phyloP scores from a whole-genome alignment of 2,113 vertebrate species.

The Cranoglanis bouderius region DNA sequence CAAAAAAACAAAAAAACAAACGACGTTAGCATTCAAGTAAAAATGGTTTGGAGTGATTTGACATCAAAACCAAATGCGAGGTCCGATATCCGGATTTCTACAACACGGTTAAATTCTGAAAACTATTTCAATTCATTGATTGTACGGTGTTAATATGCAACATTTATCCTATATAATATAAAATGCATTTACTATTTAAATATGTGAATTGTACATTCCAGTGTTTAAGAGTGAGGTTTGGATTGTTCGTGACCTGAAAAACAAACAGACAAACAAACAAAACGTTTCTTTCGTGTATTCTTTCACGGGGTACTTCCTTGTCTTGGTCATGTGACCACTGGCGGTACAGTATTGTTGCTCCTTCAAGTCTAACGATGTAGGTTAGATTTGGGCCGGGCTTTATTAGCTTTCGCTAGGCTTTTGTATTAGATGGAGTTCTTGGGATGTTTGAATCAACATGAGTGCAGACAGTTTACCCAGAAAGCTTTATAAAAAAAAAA shows the following conservation, averaged over 20 bases:
- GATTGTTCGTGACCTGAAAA: neutral
- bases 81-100: neutral
- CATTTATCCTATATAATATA: neutral
- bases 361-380: neutral
- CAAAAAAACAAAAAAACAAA: too few species aligned
- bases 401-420: neutral
- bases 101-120: neutral
- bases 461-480: neutral
- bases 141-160: neutral
- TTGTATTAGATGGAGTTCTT: neutral
- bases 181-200: neutral
- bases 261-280: neutral
- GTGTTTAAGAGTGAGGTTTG: neutral
- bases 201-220: neutral
- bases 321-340: neutral
- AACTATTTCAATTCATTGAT: neutral
- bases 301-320: neutral
- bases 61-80: neutral
- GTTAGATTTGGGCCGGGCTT: neutral
- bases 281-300: neutral
- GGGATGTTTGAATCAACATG: neutral
- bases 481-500: neutral
- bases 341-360: neutral
- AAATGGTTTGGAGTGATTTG: neutral
- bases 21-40: conserved; percentile 1